phyloP scores from a whole-genome alignment of 2,888 invertebrate genomes.

The Spialia ferax region DNA sequence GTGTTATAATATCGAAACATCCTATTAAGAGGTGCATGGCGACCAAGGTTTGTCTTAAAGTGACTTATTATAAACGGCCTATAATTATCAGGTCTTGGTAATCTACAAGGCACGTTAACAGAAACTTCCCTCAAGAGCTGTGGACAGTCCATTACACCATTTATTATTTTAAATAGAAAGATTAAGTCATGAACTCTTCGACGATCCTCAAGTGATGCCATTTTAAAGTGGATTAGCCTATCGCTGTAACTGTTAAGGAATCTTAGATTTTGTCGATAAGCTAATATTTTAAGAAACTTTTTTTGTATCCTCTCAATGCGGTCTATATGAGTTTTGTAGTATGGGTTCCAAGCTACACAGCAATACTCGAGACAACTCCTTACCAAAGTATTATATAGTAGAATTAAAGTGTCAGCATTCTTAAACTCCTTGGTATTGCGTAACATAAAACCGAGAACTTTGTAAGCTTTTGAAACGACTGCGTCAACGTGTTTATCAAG shows the following conservation, averaged over 20 bases:
- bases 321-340: slow-evolving; percentile 6
- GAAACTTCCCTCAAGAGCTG: neutral
- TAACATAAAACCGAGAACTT: slow-evolving; percentile 1
- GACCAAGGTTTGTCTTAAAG: neutral
- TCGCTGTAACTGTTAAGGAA: neutral
- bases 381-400: slow-evolving; percentile 13
- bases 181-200: neutral
- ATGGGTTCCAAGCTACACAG: slow-evolving; percentile 16
- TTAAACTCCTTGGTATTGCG: slow-evolving; percentile 16
- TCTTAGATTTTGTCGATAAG: slow-evolving; percentile 11
- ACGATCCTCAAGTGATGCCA: slow-evolving; percentile 3
- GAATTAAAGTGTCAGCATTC: slow-evolving; percentile 6
- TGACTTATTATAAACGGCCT: neutral
- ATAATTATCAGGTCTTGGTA: slow-evolving; percentile 1
- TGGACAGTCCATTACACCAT: neutral
- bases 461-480: neutral
- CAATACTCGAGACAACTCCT: slow-evolving; percentile 16
- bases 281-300: neutral
- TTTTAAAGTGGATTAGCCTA: slow-evolving; percentile 14
- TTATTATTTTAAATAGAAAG: neutral
- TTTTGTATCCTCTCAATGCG: neutral
- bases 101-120: neutral
- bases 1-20: neutral
- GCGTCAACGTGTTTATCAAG: slow-evolving; percentile 1
- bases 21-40: neutral